A percentile compares a stretch with the other conserved stretches of the same genome.
These are phyloP conservation scores for Heliopora coerulea DNA, from an alignment of 92 coral and sea anemone genomes.

Conservation along the genomic window DNA sequence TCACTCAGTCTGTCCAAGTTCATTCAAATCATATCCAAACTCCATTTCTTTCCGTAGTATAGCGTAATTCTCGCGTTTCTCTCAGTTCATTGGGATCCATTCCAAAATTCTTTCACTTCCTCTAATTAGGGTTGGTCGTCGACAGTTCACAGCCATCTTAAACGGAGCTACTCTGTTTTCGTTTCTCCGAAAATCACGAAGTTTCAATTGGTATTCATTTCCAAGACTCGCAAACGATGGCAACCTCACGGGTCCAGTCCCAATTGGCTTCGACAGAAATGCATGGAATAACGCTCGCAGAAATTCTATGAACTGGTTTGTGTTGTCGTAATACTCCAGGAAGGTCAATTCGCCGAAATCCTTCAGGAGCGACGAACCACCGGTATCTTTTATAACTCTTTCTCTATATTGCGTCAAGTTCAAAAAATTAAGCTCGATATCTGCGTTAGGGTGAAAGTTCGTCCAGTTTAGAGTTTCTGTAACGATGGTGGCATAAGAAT, in stretches of 20 bases:
- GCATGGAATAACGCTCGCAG: conserved; percentile 57
- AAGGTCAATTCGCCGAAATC: conserved; percentile 4
- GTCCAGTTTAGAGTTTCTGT: conserved; percentile 49
- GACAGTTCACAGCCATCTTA: conserved; percentile 34
- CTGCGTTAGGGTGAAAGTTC: conserved; percentile 2
- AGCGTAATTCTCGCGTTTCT: background rate
- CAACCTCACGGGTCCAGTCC: conserved; percentile 7
- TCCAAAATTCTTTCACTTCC: conserved; percentile 53
- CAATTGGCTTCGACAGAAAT: background rate
- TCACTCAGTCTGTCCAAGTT: too few species aligned
- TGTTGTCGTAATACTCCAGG: conserved; percentile 54
- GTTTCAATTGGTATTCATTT: conserved; percentile 47
- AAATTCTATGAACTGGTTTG: conserved; percentile 48
- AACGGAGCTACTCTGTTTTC: conserved; percentile 19
- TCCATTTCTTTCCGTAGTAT: too few species aligned
- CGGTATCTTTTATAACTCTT: background rate
- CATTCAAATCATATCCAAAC: too few species aligned
- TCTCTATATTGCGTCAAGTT: background rate
- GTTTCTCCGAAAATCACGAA: conserved; percentile 57
- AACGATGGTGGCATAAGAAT: conserved; percentile 51
- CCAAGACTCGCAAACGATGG: conserved; percentile 46
- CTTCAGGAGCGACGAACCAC: background rate
- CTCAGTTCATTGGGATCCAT: conserved; percentile 44
- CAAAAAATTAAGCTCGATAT: background rate
- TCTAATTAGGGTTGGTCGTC: conserved; percentile 30